Conservation (phyloP, 2,888 invertebrate genomes). For the Sesia bembeciformis region DNA sequence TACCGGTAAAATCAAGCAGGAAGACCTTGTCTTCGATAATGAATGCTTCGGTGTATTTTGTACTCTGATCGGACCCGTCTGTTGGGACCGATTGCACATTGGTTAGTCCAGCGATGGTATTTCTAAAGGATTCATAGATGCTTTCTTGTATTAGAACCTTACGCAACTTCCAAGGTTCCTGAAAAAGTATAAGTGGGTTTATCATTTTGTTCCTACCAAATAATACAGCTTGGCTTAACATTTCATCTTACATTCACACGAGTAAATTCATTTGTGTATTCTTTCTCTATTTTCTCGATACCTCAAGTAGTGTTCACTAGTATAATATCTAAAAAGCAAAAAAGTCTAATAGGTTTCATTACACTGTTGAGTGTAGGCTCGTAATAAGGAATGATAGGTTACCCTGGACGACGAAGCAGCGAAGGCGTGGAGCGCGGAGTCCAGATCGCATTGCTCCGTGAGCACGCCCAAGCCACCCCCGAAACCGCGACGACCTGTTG, state of each 20-base stretch:
- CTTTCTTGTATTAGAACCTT: constrained; percentile 39
- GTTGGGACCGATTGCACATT: not conserved
- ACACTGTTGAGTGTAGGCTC: no score
- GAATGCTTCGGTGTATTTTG: not conserved
- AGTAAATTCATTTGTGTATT: no score
- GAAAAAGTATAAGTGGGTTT: constrained; percentile 9
- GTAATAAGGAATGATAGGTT: not conserved
- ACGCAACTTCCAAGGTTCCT: constrained; percentile 33
- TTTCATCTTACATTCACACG: no score
- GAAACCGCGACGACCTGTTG: not conserved
- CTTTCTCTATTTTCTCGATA: no score
- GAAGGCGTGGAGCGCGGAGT: constrained; percentile 31
- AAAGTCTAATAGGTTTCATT: no score
- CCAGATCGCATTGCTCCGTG: constrained; percentile 27
- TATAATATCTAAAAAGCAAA: no score
- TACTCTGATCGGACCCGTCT: not conserved
- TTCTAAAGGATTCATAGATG: constrained; percentile 25
- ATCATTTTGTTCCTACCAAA: no score
- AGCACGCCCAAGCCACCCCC: constrained; percentile 12
- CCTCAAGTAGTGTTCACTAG: no score
- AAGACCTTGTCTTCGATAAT: not conserved
- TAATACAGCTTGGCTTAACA: no score
- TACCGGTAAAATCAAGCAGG: not conserved
- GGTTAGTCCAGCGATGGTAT: not conserved
- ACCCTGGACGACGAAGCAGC: constrained; percentile 19